Percentiles rank a stretch among this genome's conserved stretches.
phyloP scores from a whole-genome alignment of 2,797 vertebrate species.

The Lagodon rhomboides region DNA sequence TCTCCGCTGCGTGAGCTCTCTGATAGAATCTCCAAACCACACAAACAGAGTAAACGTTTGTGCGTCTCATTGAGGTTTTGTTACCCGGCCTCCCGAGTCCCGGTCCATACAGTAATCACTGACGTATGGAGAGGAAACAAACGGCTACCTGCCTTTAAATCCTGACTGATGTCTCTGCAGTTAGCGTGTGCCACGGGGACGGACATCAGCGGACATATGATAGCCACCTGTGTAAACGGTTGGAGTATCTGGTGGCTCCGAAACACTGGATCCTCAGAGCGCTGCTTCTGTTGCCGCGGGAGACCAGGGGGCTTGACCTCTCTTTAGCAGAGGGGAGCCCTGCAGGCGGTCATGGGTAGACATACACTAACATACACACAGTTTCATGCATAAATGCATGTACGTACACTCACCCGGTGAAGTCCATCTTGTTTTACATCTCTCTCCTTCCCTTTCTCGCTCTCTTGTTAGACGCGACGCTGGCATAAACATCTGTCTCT shows the following conservation, averaged over 20 bases:
- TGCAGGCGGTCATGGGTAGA: slow-evolving; percentile 54
- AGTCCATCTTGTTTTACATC: slow-evolving; percentile 33
- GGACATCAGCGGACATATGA: slow-evolving; percentile 67
- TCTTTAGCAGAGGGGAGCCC: slow-evolving; percentile 44
- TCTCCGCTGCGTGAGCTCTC: slow-evolving; percentile 28
- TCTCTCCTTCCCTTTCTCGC: slow-evolving; percentile 16
- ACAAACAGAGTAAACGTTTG: slow-evolving; percentile 20
- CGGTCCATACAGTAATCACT: slow-evolving; percentile 9
- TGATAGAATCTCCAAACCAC: slow-evolving; percentile 28
- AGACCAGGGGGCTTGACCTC: slow-evolving; percentile 67
- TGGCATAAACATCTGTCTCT: slow-evolving; percentile 27
- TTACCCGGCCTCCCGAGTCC: slow-evolving; percentile 3
- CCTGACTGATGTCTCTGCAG: slow-evolving; percentile 26
- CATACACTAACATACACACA: slow-evolving; percentile 41
- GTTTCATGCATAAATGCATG: slow-evolving; percentile 39
- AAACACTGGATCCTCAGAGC: slow-evolving; percentile 71
- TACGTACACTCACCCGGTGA: slow-evolving; percentile 14
- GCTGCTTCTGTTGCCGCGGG: slow-evolving; percentile 60
- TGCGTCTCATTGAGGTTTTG: slow-evolving; percentile 9
- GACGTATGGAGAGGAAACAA: slow-evolving; percentile 14
- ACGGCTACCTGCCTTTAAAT: slow-evolving; percentile 8
- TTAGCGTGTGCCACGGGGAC: slow-evolving; percentile 13
- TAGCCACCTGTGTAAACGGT: slow-evolving; percentile 83
- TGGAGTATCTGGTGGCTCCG: slow-evolving; percentile 45
- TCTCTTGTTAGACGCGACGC: not conserved